Percentiles rank a stretch among this genome's conserved stretches.
Evolutionary conservation across 2,888 invertebrate species (phyloP).

Genomic region (Eupeodes latifasciatus): DNA sequence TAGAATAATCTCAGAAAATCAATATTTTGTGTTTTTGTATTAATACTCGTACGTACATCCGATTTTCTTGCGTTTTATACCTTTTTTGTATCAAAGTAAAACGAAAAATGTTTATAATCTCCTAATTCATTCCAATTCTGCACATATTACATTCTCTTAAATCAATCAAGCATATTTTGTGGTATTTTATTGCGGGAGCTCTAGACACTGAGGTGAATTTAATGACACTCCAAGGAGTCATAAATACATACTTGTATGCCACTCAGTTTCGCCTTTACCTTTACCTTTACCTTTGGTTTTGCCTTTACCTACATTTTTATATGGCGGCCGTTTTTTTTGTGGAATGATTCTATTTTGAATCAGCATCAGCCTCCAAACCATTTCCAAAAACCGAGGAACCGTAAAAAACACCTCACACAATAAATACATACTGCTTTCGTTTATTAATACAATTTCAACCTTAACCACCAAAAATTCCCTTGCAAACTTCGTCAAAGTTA

Average conservation of each 20-base stretch:
- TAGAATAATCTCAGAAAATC: too few relatives aligned
- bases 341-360: slow-evolving; percentile 6
- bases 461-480: slow-evolving; percentile 46
- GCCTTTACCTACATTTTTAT: too few relatives aligned
- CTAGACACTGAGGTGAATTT: slow-evolving; percentile 58
- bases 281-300: too few relatives aligned
- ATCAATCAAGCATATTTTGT: slow-evolving; percentile 58
- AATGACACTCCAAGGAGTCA: slow-evolving; percentile 59
- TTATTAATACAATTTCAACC: slow-evolving; percentile 69
- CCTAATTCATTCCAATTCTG: slow-evolving; percentile 46
- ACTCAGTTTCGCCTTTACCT: neutral
- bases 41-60: too few relatives aligned
- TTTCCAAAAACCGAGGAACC: slow-evolving; percentile 8
- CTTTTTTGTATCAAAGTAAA: neutral
- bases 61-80: neutral
- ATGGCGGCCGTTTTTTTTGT: neutral
- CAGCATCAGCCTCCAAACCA: slow-evolving; percentile 16
- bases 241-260: slow-evolving; percentile 35
- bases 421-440: slow-evolving; percentile 71
- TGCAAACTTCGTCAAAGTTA: slow-evolving; percentile 36
- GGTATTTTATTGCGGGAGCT: slow-evolving; percentile 60
- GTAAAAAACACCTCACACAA: slow-evolving; percentile 61
- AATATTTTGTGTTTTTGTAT: too few relatives aligned
- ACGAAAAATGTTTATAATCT: slow-evolving; percentile 6
- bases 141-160: slow-evolving; percentile 46